These are phyloP conservation scores for Muscicapa adusta DNA, from an alignment of 2,113 vertebrate species.

Conservation along the genomic window DNA sequence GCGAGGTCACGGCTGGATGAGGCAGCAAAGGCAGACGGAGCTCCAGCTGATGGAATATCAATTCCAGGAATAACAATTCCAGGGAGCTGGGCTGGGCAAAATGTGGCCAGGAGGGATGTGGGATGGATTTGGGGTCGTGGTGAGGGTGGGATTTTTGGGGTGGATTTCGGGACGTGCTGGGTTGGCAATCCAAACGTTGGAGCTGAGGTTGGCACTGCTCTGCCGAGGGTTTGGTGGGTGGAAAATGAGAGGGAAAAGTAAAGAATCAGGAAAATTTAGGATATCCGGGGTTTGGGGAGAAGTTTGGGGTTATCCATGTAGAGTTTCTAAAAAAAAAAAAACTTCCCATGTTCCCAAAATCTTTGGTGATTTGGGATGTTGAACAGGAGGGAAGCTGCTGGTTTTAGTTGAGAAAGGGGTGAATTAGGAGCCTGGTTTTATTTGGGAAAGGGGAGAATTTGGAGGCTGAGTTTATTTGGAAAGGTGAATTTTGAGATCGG, in stretches of 20 bases:
- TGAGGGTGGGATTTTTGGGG: fast-evolving
- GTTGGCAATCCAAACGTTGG: too few species aligned
- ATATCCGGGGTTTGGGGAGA: fast-evolving
- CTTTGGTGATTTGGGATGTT: too few species aligned
- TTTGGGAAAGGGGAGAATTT: not conserved
- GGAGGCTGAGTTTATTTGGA: not conserved
- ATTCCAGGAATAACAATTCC: not conserved
- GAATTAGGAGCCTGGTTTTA: not conserved
- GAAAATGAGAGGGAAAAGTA: not conserved
- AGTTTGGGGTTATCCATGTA: fast-evolving
- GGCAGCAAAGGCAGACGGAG: not conserved
- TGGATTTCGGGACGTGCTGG: not conserved
- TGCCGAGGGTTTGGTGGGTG: not conserved
- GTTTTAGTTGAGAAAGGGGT: not conserved
- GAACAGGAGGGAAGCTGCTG: not conserved
- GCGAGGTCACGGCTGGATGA: not conserved
- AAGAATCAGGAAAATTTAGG: fast-evolving
- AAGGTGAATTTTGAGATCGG: not conserved
- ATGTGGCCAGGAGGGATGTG: too few species aligned
- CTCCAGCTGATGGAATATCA: not conserved
- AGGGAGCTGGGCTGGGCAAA: too few species aligned
- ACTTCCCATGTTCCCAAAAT: not conserved
- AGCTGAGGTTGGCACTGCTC: fast-evolving
- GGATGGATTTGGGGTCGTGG: not conserved
- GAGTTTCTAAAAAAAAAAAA: not conserved